Evolutionary conservation across 2,797 vertebrate genomes (phyloP).

Genomic region (Odontamblyopus lacepedii): DNA sequence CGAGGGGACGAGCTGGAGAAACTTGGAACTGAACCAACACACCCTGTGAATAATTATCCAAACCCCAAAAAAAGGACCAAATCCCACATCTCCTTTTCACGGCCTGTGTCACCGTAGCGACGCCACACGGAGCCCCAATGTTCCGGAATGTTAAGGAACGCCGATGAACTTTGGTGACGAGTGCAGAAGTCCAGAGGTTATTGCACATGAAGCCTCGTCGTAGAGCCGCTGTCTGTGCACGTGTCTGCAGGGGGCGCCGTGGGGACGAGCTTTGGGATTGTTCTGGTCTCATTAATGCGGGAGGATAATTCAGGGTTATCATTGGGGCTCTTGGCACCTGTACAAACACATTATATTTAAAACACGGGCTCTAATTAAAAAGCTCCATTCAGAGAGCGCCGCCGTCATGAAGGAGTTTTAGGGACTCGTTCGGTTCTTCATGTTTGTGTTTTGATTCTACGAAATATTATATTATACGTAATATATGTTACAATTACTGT

Average conservation of each 20-base stretch:
- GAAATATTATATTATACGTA: no score
- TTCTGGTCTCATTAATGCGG: background rate
- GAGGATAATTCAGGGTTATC: no score
- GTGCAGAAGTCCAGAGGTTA: background rate
- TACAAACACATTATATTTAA: no score
- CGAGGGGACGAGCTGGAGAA: background rate
- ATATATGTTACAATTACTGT: no score
- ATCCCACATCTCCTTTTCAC: background rate
- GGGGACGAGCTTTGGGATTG: background rate
- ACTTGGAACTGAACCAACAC: background rate
- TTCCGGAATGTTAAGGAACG: background rate
- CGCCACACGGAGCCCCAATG: background rate
- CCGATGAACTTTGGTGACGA: background rate
- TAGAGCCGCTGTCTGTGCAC: background rate
- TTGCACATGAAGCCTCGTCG: background rate
- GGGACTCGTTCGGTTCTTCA: no score
- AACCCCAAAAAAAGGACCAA: background rate
- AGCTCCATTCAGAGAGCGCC: no score
- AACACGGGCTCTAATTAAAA: no score
- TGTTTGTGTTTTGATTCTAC: no score
- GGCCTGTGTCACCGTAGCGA: background rate
- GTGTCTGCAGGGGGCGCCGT: background rate
- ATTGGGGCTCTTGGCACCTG: no score
- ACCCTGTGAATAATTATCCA: background rate
- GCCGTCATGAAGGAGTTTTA: no score